A percentile compares a stretch with the other conserved stretches of the same genome.
Evolutionary conservation across 2,113 vertebrate genomes (phyloP).

Genomic region (Oenanthe melanoleuca): DNA sequence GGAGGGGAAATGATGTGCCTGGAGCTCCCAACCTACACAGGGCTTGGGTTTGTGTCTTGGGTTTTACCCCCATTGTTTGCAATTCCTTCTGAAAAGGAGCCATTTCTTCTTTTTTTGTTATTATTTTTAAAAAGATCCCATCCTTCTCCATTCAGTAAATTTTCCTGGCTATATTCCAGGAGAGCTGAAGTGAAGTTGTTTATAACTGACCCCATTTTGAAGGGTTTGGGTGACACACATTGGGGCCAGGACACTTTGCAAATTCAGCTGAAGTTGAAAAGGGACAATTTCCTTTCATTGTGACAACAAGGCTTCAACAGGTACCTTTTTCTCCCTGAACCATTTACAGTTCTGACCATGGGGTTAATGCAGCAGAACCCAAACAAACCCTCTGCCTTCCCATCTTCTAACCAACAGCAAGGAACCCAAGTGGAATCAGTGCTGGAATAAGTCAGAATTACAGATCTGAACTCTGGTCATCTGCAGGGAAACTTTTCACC

Average conservation of each 20-base stretch:
- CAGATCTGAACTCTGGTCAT: neutral
- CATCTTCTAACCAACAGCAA: neutral
- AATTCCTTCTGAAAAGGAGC: neutral
- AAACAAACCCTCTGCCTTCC: neutral
- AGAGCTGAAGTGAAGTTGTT: neutral
- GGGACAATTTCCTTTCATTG: neutral
- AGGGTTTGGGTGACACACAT: neutral
- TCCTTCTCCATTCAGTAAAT: neutral
- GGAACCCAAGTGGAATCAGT: neutral
- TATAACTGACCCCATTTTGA: neutral
- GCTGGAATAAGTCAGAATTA: neutral
- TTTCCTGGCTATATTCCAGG: neutral
- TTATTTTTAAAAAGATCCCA: neutral
- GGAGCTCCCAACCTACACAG: neutral
- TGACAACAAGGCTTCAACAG: neutral
- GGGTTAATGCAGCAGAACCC: neutral
- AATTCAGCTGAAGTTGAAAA: neutral
- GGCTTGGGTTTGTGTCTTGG: neutral
- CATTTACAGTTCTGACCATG: neutral
- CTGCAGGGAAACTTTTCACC: neutral
- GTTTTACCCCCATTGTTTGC: conserved; percentile 16
- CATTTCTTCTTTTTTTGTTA: neutral
- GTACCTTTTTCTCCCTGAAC: neutral
- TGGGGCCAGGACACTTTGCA: neutral
- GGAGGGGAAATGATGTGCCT: neutral